Conservation (phyloP, 2,797 vertebrate species). For the Spheniscus humboldti region DNA sequence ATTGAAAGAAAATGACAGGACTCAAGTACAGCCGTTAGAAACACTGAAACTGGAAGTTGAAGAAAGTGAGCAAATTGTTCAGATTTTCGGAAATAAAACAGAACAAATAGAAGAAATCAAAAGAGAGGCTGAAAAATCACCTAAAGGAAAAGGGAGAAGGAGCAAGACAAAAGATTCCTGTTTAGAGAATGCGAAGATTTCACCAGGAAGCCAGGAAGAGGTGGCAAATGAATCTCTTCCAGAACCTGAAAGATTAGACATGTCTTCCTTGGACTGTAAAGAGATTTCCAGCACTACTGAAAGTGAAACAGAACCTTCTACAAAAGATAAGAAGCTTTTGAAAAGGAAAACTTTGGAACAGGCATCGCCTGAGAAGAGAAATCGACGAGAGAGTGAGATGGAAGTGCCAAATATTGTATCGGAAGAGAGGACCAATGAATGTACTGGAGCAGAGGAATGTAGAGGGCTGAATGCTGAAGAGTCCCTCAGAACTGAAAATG, state of each 20-base stretch:
- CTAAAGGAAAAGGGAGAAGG: constrained; percentile 83
- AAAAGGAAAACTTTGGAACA: constrained; percentile 87
- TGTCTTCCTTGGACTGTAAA: constrained; percentile 68
- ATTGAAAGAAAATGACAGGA: constrained; percentile 73
- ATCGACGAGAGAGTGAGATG: constrained; percentile 77
- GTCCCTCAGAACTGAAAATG: constrained; percentile 69
- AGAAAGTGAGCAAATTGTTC: constrained; percentile 73
- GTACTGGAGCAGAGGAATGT: constrained; percentile 59
- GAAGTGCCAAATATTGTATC: constrained; percentile 71
- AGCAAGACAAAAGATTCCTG: constrained; percentile 78
- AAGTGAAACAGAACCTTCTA: constrained; percentile 80
- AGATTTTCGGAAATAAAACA: constrained; percentile 70
- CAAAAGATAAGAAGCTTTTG: constrained; percentile 73
- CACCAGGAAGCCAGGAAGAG: constrained; percentile 66
- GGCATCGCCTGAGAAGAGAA: constrained; percentile 82
- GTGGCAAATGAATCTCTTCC: constrained; percentile 29
- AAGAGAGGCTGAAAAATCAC: constrained; percentile 78
- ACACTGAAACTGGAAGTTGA: constrained; percentile 73
- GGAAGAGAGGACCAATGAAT: constrained; percentile 71
- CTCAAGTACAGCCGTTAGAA: constrained; percentile 67
- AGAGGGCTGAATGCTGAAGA: constrained; percentile 53
- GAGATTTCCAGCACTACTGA: constrained; percentile 61
- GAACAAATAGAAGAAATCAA: constrained; percentile 74
- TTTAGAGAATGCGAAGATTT: constrained; percentile 73
- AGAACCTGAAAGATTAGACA: constrained; percentile 68